Percentiles rank a stretch among this genome's conserved stretches.
phyloP scores from a whole-genome alignment of 2,797 vertebrate genomes.

The Falco berigora region DNA sequence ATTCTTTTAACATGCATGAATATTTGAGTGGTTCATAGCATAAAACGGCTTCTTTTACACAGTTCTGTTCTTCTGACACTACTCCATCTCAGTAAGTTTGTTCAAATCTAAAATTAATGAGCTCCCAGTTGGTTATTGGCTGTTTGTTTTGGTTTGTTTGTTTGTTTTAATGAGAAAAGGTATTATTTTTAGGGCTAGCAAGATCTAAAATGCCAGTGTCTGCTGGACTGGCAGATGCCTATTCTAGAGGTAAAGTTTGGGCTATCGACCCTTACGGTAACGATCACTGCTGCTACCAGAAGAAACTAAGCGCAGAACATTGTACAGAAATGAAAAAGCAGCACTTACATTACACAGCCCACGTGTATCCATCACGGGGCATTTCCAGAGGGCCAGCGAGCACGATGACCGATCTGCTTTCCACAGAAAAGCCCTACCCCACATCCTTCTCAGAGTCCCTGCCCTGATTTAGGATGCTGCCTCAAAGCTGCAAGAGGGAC shows the following conservation, averaged over 20 bases:
- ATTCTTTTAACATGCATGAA: neutral
- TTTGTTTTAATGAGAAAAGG: neutral
- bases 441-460: neutral
- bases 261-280: neutral
- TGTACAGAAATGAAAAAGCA: neutral
- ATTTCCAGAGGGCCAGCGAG: neutral
- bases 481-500: neutral
- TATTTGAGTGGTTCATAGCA: neutral
- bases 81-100: neutral
- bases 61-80: neutral
- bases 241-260: neutral
- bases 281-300: neutral
- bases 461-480: neutral
- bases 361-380: neutral
- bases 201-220: neutral
- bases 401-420: neutral
- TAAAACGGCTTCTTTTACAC: neutral
- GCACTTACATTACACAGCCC: neutral
- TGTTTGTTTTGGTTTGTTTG: accelerated
- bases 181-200: neutral
- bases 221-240: neutral
- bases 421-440: neutral
- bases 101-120: neutral
- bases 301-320: neutral
- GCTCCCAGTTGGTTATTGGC: neutral